These are phyloP conservation scores for Pomatostomus ruficeps DNA, from an alignment of 2,113 vertebrate genomes.

Conservation along the genomic window DNA sequence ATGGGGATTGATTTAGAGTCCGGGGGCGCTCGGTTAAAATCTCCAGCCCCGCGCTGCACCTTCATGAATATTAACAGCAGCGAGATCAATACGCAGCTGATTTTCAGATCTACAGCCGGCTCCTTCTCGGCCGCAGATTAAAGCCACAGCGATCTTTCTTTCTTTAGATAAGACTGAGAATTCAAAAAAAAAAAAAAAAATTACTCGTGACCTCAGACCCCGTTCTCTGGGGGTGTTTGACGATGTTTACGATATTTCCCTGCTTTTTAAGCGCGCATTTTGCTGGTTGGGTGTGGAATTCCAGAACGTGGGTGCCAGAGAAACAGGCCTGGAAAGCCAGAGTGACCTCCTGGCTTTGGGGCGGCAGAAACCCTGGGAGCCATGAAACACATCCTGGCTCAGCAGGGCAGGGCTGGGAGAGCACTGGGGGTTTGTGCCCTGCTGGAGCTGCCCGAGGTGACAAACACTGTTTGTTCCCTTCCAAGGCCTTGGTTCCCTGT, in stretches of 20 bases:
- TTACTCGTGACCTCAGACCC: not conserved
- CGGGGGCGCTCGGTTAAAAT: conserved; percentile 77
- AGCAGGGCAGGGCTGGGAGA: too few species aligned
- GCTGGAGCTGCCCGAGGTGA: too few species aligned
- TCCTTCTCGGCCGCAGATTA: conserved; percentile 72
- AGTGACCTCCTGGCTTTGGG: too few species aligned
- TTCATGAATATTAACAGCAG: conserved; percentile 80
- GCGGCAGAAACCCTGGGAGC: too few species aligned
- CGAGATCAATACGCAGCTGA: conserved; percentile 76
- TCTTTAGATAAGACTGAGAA: conserved; percentile 37
- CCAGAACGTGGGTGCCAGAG: too few species aligned
- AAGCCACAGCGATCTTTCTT: conserved; percentile 28
- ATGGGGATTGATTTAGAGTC: conserved; percentile 79
- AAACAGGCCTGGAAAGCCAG: too few species aligned
- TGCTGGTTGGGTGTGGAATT: too few species aligned
- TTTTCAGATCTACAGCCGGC: conserved; percentile 76
- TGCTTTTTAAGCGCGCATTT: not conserved
- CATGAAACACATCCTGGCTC: too few species aligned
- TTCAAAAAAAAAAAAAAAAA: not conserved
- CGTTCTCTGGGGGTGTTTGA: not conserved
- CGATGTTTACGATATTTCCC: not conserved
- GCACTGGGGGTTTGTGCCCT: too few species aligned
- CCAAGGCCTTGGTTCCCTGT: too few species aligned
- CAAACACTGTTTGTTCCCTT: too few species aligned
- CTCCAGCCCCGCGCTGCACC: conserved; percentile 69